Conservation (phyloP, 1,140 invertebrate species). For the Drosophila saltans region DNA sequence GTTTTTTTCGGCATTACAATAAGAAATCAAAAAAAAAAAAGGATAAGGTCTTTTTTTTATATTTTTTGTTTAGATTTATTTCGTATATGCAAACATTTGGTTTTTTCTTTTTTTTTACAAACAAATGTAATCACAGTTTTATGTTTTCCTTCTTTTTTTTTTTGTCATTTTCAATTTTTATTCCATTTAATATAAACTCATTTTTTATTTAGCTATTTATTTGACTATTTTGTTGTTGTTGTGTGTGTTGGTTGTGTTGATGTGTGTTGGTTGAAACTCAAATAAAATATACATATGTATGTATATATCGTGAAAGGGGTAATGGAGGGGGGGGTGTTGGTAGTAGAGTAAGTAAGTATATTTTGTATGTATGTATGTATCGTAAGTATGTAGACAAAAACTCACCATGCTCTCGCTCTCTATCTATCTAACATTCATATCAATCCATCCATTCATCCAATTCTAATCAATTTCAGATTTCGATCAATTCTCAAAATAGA, state of each 20-base stretch:
- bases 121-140: constrained; percentile 82
- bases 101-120: constrained; percentile 53
- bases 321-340: neutral
- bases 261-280: neutral
- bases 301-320: too few species aligned
- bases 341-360: constrained; percentile 45
- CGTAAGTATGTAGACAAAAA: constrained; percentile 56
- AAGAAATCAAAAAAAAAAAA: constrained; percentile 48
- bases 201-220: constrained; percentile 82
- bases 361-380: constrained; percentile 27
- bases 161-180: neutral
- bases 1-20: constrained; percentile 21
- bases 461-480: neutral
- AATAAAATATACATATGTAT: too few species aligned
- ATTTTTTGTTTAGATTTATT: constrained; percentile 53
- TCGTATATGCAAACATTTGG: constrained; percentile 62
- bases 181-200: constrained; percentile 66
- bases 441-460: neutral
- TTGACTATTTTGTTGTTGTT: constrained; percentile 68
- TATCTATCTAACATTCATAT: constrained; percentile 12
- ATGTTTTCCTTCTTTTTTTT: constrained; percentile 75
- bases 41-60: constrained; percentile 26
- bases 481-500: neutral
- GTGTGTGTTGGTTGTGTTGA: constrained; percentile 31
- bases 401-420: constrained; percentile 50